A percentile compares a stretch with the other conserved stretches of the same genome.
These are phyloP conservation scores for Bubo bubo DNA, from an alignment of 2,113 vertebrate genomes.

Conservation along the genomic window DNA sequence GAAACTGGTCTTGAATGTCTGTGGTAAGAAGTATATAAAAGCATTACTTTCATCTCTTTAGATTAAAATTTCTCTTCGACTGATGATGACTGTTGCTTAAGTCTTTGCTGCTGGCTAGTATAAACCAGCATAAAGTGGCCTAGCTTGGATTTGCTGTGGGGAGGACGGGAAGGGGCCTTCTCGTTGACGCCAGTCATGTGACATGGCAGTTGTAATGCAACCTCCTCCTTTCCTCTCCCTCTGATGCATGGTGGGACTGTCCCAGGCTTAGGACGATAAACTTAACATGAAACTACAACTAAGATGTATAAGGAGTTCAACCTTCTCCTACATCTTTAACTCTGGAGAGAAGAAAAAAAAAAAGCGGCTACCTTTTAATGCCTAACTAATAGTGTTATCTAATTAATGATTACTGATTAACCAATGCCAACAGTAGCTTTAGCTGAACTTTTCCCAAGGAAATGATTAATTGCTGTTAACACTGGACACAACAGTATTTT, in stretches of 20 bases:
- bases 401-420: neutral
- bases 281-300: neutral
- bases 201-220: neutral
- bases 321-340: neutral
- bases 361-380: neutral
- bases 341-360: neutral
- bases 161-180: neutral
- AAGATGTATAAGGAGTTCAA: neutral
- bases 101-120: neutral
- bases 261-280: neutral
- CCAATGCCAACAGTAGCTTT: neutral
- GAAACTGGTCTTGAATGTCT: neutral
- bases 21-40: neutral
- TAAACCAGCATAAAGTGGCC: neutral
- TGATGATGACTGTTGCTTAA: neutral
- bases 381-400: neutral
- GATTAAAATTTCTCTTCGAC: neutral
- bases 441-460: neutral
- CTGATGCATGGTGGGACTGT: fast-evolving
- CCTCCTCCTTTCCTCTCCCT: neutral
- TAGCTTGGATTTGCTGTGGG: neutral
- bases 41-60: neutral
- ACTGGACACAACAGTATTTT: neutral
- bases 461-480: neutral
- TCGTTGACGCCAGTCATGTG: neutral